A percentile compares a stretch with the other conserved stretches of the same genome.
phyloP scores from a whole-genome alignment of 2,888 invertebrate genomes.

The Corythucha ciliata region DNA sequence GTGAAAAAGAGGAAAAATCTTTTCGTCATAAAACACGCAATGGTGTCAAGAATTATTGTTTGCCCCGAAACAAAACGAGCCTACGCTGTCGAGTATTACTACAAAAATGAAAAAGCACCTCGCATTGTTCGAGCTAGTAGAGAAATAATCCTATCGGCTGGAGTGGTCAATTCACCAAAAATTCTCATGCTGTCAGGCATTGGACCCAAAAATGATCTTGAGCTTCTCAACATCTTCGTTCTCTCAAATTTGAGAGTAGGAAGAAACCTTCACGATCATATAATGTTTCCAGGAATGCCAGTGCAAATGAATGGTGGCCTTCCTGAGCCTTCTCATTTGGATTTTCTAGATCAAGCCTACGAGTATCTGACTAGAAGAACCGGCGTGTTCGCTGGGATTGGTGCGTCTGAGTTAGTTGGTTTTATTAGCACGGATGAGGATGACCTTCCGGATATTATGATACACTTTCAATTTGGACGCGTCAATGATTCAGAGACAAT shows the following conservation, averaged over 20 bases:
- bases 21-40: constrained; percentile 49
- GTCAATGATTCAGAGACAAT: constrained; percentile 22
- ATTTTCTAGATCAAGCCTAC: constrained; percentile 24
- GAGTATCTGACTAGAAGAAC: constrained; percentile 27
- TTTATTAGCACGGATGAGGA: constrained; percentile 27
- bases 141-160: constrained; percentile 28
- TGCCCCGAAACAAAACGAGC: constrained; percentile 48
- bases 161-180: constrained; percentile 26
- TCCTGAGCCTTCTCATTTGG: constrained; percentile 6
- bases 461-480: constrained; percentile 21
- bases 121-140: constrained; percentile 25
- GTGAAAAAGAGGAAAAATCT: constrained; percentile 51
- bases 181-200: constrained; percentile 26
- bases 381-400: constrained; percentile 24
- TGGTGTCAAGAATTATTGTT: constrained; percentile 51
- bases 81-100: constrained; percentile 48
- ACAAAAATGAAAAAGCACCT: constrained; percentile 18
- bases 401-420: constrained; percentile 22
- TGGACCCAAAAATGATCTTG: constrained; percentile 26
- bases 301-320: constrained; percentile 21
- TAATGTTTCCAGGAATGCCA: constrained; percentile 26
- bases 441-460: constrained; percentile 26
- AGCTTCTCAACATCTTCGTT: constrained; percentile 19
- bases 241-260: constrained; percentile 26
- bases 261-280: constrained; percentile 28